phyloP scores from a whole-genome alignment of 2,888 invertebrate genomes.

The Argyra leucocephala region DNA sequence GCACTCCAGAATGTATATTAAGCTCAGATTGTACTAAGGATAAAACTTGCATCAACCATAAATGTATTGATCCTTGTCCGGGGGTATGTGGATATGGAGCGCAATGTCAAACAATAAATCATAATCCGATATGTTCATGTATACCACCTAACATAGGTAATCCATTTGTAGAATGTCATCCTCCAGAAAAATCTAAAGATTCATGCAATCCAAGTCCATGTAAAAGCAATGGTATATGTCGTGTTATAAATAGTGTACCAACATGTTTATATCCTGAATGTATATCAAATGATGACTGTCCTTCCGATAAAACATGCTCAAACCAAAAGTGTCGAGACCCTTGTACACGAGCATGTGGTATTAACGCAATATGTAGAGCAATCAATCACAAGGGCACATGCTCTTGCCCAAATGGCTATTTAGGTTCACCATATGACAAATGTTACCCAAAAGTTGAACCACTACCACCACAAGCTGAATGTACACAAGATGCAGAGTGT shows the following conservation, averaged over 20 bases:
- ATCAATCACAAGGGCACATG: slow-evolving; percentile 76
- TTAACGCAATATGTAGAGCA: slow-evolving; percentile 70
- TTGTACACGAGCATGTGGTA: slow-evolving; percentile 69
- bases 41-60: slow-evolving; percentile 66
- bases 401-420: slow-evolving; percentile 67
- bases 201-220: slow-evolving; percentile 82
- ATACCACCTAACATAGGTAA: slow-evolving; percentile 63
- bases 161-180: slow-evolving; percentile 63
- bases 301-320: slow-evolving; percentile 69
- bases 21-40: slow-evolving; percentile 69
- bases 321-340: slow-evolving; percentile 77
- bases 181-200: slow-evolving; percentile 46
- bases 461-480: slow-evolving; percentile 60
- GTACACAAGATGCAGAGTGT: slow-evolving; percentile 67
- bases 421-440: slow-evolving; percentile 67
- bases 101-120: slow-evolving; percentile 68
- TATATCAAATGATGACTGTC: slow-evolving; percentile 78
- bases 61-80: slow-evolving; percentile 70
- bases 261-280: slow-evolving; percentile 79
- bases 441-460: slow-evolving; percentile 50
- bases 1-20: slow-evolving; percentile 72
- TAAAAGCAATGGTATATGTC: slow-evolving; percentile 71
- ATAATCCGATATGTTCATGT: slow-evolving; percentile 78
- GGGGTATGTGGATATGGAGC: slow-evolving; percentile 72
- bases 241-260: slow-evolving; percentile 58